Evolutionary conservation across 2,888 invertebrate species (phyloP), one percentile per base, ranked within the genome.

Genomic region (Ethmia dodecea): DNA sequence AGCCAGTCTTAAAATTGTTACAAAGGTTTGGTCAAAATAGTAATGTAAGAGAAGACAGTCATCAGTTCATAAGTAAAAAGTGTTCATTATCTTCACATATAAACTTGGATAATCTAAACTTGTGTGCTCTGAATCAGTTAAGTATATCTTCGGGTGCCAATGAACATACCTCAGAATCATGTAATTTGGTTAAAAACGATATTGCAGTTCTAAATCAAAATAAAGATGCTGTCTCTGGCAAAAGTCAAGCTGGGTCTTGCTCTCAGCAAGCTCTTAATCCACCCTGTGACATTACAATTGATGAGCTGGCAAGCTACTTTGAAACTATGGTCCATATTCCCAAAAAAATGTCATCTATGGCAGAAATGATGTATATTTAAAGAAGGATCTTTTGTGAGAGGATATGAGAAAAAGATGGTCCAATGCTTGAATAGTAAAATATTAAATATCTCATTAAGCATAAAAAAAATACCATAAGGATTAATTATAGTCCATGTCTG

Each of bases 361-460:
- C 97, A 40, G 97, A 97, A 88, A 97, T 97, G 96, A 98, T 97
- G 97, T 98, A 98, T 72, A 97, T 96, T 81, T 95, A 89, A 89
- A 13, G 28, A 1, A 22, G n/a, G 9, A 22, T n/a, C 8, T 22
- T 22, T n/a, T n/a, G 22, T 9, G n/a, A 3, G 22, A 22, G n/a
- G n/a, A n/a, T n/a, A n/a, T n/a, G n/a, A n/a, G n/a, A n/a, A n/a
- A n/a, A n/a, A n/a, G n/a, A n/a, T n/a, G n/a, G n/a, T n/a, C n/a
- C n/a, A n/a, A n/a, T n/a, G n/a, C n/a, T n/a, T n/a, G n/a, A n/a
- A n/a, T n/a, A n/a, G n/a, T n/a, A n/a, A n/a, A n/a, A n/a, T n/a
- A n/a, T n/a, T n/a, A n/a, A n/a, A n/a, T n/a, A n/a, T n/a, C n/a
- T n/a, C n/a, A n/a, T n/a, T n/a, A n/a, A n/a, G n/a, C n/a, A n/a